phyloP scores from a whole-genome alignment of 53 echinoderm and acorn worm species.

The Crossaster papposus region DNA sequence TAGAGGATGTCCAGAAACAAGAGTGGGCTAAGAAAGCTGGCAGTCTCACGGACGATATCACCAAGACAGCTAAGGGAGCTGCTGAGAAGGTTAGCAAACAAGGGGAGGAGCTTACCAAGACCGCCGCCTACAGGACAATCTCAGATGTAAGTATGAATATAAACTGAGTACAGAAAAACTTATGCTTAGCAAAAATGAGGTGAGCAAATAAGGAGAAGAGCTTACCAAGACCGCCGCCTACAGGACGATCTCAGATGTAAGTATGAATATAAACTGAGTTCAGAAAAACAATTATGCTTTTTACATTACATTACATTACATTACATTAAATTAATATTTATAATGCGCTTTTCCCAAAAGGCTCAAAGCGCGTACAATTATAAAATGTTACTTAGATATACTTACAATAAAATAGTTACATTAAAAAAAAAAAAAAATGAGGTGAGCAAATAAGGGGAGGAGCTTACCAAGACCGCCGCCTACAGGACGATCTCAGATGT shows the following conservation, averaged over 20 bases:
- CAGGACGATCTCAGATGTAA: conserved; percentile 95
- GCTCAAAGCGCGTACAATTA: too few species aligned
- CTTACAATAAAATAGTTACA: too few species aligned
- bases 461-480: conserved; percentile 79
- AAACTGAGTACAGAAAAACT: too few species aligned
- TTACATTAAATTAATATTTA: too few species aligned
- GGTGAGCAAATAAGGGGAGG: conserved; percentile 89
- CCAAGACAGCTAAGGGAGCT: conserved; percentile 90
- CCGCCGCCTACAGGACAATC: conserved; percentile 84
- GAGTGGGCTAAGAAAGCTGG: conserved; percentile 98
- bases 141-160: too few species aligned
- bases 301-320: too few species aligned
- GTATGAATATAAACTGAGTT: too few species aligned
- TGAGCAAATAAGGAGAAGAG: conserved; percentile 87
- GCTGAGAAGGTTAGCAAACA: conserved; percentile 89
- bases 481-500: conserved; percentile 96
- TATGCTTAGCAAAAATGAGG: too few species aligned
- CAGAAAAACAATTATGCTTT: too few species aligned
- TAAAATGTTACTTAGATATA: too few species aligned
- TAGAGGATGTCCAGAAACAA: conserved; percentile 95
- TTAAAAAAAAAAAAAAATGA: too few species aligned
- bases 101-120: conserved; percentile 88
- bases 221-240: conserved; percentile 80
- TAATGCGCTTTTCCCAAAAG: too few species aligned
- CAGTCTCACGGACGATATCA: conserved; percentile 75